These are phyloP conservation scores for Novumbra hubbsi DNA, from an alignment of 2,797 vertebrate species.

Conservation along the genomic window DNA sequence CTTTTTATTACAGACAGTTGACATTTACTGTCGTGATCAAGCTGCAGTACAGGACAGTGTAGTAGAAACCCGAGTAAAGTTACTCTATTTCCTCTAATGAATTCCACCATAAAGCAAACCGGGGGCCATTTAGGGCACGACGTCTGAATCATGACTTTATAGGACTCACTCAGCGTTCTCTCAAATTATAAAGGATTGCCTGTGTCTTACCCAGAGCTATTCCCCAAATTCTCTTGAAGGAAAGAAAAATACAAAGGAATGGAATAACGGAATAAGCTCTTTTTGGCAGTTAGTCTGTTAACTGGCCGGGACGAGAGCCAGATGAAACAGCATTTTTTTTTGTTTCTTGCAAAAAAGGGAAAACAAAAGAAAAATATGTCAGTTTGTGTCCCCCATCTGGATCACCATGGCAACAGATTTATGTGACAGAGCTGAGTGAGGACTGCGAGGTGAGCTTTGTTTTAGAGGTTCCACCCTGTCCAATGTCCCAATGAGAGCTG, in stretches of 20 bases:
- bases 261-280: conserved; percentile 18
- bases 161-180: neutral
- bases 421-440: conserved; percentile 15
- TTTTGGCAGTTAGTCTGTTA: conserved; percentile 24
- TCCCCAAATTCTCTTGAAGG: conserved; percentile 11
- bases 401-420: conserved; percentile 29
- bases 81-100: neutral
- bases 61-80: too few species aligned
- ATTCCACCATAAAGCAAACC: neutral
- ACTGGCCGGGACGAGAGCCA: conserved; percentile 27
- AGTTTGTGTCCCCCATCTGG: conserved; percentile 26
- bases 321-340: conserved; percentile 22
- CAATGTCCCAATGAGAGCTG: conserved; percentile 23
- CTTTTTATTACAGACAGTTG: neutral
- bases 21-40: neutral
- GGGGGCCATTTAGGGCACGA: neutral
- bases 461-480: conserved; percentile 44
- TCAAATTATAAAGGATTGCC: neutral
- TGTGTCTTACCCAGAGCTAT: conserved; percentile 16
- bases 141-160: neutral
- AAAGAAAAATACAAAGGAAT: conserved; percentile 9
- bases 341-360: conserved; percentile 17
- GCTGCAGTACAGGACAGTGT: too few species aligned
- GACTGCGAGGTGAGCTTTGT: conserved; percentile 29
- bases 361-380: conserved; percentile 33